Evolutionary conservation across 1,140 invertebrate species (phyloP).

Genomic region (Babylonia areolata): DNA sequence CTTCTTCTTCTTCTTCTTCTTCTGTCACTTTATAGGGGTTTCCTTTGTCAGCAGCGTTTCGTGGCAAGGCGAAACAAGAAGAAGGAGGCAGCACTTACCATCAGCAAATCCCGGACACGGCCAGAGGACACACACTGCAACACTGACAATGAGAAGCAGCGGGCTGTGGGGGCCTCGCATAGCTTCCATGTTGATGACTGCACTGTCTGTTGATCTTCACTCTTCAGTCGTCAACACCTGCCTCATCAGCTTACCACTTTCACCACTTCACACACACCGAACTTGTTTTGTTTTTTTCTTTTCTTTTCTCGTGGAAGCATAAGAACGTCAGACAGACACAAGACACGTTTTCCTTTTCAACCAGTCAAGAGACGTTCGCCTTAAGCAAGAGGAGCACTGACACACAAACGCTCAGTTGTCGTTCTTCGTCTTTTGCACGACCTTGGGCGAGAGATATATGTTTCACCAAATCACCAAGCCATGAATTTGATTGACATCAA

Average conservation of each 20-base stretch:
- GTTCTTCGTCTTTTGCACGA: too few species aligned
- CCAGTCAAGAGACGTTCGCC: too few species aligned
- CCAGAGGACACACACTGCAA: not conserved
- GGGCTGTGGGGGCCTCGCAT: not conserved
- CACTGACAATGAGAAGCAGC: not conserved
- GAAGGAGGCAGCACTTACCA: slow-evolving; percentile 16
- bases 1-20: too few species aligned
- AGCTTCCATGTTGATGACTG: not conserved
- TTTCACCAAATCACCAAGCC: too few species aligned
- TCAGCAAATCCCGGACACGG: not conserved
- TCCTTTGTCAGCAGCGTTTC: slow-evolving; percentile 25
- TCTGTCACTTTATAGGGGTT: not conserved
- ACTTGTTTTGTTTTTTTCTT: too few species aligned
- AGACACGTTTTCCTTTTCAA: too few species aligned
- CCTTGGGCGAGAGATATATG: too few species aligned
- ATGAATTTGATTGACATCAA: too few species aligned
- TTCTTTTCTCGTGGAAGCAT: too few species aligned
- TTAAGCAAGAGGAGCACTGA: too few species aligned
- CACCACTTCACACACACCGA: not conserved
- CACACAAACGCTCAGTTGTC: too few species aligned
- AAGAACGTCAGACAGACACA: too few species aligned
- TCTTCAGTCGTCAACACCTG: not conserved
- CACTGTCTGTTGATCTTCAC: not conserved
- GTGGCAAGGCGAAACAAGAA: not conserved
- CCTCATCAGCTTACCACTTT: not conserved